These are phyloP conservation scores for Ceyx margarethae DNA, from an alignment of 2,113 vertebrate species.

Conservation along the genomic window DNA sequence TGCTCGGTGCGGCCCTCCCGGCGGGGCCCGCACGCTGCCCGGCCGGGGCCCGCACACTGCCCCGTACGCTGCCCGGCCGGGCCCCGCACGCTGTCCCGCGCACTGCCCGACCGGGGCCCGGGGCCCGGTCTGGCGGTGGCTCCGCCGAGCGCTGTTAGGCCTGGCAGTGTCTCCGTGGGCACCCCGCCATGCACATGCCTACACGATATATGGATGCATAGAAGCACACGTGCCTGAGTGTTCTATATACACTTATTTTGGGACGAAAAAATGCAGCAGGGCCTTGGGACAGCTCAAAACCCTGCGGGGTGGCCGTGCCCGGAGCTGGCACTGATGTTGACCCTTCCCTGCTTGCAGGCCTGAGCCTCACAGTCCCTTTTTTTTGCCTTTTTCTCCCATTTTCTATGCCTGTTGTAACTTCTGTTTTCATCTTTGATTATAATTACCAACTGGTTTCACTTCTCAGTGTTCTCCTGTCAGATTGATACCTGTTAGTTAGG, in stretches of 20 bases:
- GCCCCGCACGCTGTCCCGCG: no score
- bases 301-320: not conserved
- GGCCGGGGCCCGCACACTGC: not conserved
- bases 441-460: not conserved
- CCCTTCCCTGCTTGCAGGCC: not conserved
- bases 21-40: not conserved
- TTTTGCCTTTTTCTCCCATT: not conserved
- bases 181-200: fast-evolving
- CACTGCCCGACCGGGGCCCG: no score
- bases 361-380: fast-evolving
- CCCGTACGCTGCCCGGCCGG: no score
- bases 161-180: not conserved
- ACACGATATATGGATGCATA: fast-evolving
- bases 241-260: fast-evolving
- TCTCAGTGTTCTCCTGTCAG: not conserved
- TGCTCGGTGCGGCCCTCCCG: not conserved
- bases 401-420: not conserved
- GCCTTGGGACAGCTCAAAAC: not conserved
- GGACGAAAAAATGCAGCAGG: not conserved
- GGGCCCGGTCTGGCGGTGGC: not conserved
- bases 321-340: not conserved
- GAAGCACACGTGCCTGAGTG: fast-evolving
- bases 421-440: not conserved
- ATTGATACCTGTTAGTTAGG: not conserved
- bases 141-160: not conserved